A percentile compares a stretch with the other conserved stretches of the same genome.
Conservation (phyloP, 2,888 invertebrate species). For the Eristalis tenax region DNA sequence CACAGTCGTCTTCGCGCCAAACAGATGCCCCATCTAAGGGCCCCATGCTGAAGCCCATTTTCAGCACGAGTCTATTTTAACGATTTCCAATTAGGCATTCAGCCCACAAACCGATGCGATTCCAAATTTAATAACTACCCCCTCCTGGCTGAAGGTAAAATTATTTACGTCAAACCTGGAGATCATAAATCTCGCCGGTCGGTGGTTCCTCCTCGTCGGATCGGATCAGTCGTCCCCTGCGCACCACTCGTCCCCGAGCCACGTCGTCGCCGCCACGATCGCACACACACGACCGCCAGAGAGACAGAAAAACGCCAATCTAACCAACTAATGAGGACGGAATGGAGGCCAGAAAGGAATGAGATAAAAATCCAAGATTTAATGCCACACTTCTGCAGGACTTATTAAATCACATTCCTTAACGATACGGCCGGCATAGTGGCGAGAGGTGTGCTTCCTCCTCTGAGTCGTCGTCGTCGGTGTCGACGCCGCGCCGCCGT, state of each 20-base stretch:
- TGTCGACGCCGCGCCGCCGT: background rate
- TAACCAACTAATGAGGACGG: conserved; percentile 70
- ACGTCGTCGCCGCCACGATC: conserved; percentile 23
- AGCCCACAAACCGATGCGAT: conserved; percentile 20
- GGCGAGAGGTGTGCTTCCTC: conserved; percentile 18
- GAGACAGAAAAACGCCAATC: conserved; percentile 67
- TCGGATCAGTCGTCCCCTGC: background rate
- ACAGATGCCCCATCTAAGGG: too few species aligned
- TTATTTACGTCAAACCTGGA: conserved; percentile 60
- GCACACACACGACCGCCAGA: conserved; percentile 29
- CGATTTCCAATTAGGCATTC: conserved; percentile 57
- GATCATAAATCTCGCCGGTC: conserved; percentile 61
- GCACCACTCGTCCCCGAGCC: too few species aligned
- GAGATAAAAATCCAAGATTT: conserved; percentile 72
- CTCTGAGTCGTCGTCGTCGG: background rate
- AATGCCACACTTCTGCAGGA: conserved; percentile 70
- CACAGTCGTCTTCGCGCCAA: background rate
- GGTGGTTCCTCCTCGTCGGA: background rate
- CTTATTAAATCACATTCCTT: conserved; percentile 72
- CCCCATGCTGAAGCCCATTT: background rate
- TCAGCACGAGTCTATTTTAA: conserved; percentile 41
- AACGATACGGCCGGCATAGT: conserved; percentile 44
- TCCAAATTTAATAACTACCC: conserved; percentile 66
- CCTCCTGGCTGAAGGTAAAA: conserved; percentile 34
- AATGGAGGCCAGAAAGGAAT: conserved; percentile 70